Evolutionary conservation across 2,113 vertebrate genomes (phyloP), one percentile per base, ranked within the genome.

Genomic region (Ciconia boyciana): DNA sequence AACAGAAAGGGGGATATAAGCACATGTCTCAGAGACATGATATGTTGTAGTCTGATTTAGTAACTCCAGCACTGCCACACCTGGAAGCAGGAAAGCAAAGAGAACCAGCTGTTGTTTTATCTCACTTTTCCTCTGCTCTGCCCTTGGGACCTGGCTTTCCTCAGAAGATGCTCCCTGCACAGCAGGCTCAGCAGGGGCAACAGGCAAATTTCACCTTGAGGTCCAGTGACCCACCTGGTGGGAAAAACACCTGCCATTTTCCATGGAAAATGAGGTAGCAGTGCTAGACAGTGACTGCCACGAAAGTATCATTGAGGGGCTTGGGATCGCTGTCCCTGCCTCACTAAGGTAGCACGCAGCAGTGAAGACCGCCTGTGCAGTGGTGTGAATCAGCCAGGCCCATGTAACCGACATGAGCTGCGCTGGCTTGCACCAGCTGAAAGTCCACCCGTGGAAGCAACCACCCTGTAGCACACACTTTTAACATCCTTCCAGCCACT

Each of bases 321-420:
- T 81, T 64, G 91, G n/a, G 19, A 16, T 81, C 10, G 11, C 69
- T 57, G 44, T 61, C 46, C 19, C 32, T 20, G 43, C 41, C 0
- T 1, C 20, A 1, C 46, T 41, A 11, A 36, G 46, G 65, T 9
- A 31, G 61, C 29, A 43, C 14, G 22, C 41, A 43, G 39, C 8
- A 22, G 43, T 17, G n/a, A 62, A 44, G 43, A 49, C 16, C 41
- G 46, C 8, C 7, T 25, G 25, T 29, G 66, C n/a, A 34, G 43
- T 8, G 52, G 7, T 52, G 54, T 74, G 48, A 25, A 58, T 58
- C 86, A 69, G 29, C 52, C 34, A 66, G 41, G 36, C 19, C 55
- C 11, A 2, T 6, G 10, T 16, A 52, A 41, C 13, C 1, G 1
- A 36, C 32, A 2, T 2, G 36, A 80, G 11, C 52, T 2, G 1